These are phyloP conservation scores for Merodon equestris DNA, from an alignment of 2,888 invertebrate genomes.

Conservation along the genomic window DNA sequence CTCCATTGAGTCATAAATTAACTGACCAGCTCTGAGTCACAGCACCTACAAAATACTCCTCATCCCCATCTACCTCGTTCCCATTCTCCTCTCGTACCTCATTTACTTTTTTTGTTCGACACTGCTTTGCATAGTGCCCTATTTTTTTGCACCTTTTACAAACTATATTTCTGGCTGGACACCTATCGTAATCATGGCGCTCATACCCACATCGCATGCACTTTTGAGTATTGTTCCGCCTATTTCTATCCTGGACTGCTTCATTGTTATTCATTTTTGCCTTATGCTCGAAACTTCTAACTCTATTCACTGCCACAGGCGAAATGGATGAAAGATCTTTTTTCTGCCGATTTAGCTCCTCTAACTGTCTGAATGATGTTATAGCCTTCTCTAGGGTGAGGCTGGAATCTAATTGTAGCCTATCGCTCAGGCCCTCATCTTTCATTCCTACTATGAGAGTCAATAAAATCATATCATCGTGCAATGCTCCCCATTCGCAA, in stretches of 20 bases:
- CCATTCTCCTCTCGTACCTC: slow-evolving; percentile 16
- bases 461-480: slow-evolving; percentile 17
- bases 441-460: slow-evolving; percentile 18
- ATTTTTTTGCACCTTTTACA: slow-evolving; percentile 24
- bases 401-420: slow-evolving; percentile 9
- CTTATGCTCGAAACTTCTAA: slow-evolving; percentile 9
- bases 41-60: slow-evolving; percentile 24
- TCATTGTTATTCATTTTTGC: background rate
- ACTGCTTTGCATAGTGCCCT: slow-evolving; percentile 12
- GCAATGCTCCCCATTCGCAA: slow-evolving; percentile 19
- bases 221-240: background rate
- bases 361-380: slow-evolving; percentile 6
- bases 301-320: slow-evolving; percentile 7
- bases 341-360: background rate
- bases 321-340: no score
- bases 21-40: slow-evolving; percentile 19
- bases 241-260: background rate
- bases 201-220: slow-evolving; percentile 31
- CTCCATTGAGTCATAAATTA: slow-evolving; percentile 26
- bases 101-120: slow-evolving; percentile 16
- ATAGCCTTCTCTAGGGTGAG: slow-evolving; percentile 18
- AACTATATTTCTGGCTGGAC: slow-evolving; percentile 10
- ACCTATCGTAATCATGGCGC: slow-evolving; percentile 21
- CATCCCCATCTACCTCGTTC: no score
- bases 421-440: slow-evolving; percentile 16